Conservation (phyloP, 1,140 invertebrate species). For the Macrobrachium rosenbergii region DNA sequence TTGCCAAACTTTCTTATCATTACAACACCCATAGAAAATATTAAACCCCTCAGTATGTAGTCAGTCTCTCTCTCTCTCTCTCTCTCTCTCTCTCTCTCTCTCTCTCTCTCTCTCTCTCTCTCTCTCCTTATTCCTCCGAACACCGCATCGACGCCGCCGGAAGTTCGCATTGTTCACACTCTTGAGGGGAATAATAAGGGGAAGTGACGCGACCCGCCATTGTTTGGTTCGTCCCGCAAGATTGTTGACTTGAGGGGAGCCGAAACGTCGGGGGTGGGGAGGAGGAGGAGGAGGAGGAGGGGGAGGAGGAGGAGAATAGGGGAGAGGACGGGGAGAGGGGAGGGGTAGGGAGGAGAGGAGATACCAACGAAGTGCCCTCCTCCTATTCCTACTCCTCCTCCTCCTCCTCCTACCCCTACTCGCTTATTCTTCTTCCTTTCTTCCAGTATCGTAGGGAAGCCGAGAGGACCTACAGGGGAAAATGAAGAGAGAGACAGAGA, state of each 20-base stretch:
- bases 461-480: too few relatives aligned
- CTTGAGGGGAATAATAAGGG: slow-evolving; percentile 56
- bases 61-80: not conserved
- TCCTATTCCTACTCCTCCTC: too few relatives aligned
- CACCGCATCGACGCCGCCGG: slow-evolving; percentile 25
- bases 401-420: too few relatives aligned
- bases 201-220: slow-evolving; percentile 47
- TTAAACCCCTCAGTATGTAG: too few relatives aligned
- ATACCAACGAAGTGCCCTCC: not conserved
- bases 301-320: not conserved
- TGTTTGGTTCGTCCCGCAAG: slow-evolving; percentile 41
- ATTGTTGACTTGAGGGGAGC: slow-evolving; percentile 3
- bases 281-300: not conserved
- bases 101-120: not conserved
- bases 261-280: not conserved
- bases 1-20: not conserved
- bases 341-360: not conserved
- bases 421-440: too few relatives aligned
- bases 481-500: not conserved
- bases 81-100: not conserved
- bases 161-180: slow-evolving; percentile 60
- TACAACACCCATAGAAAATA: too few relatives aligned
- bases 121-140: not conserved
- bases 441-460: not conserved
- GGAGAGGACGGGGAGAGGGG: not conserved